phyloP scores from a whole-genome alignment of 1,140 invertebrate genomes.

The Adelges cooleyi region DNA sequence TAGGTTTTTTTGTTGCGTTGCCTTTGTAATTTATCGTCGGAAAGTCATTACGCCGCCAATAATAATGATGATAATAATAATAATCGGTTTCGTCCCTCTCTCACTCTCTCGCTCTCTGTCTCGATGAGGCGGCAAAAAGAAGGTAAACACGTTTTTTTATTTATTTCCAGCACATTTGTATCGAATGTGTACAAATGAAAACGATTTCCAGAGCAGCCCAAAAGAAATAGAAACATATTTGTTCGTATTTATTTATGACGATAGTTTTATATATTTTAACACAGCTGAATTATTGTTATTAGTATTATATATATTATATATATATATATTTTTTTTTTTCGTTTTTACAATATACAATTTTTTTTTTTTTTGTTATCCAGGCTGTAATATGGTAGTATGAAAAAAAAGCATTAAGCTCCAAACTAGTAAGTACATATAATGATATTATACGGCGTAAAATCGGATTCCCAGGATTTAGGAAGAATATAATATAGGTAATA shows the following conservation, averaged over 20 bases:
- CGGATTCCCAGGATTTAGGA: too few species aligned
- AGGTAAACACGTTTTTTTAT: constrained; percentile 21
- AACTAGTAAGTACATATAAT: too few species aligned
- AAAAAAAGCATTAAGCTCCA: too few species aligned
- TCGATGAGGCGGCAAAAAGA: constrained; percentile 27
- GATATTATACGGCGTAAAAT: too few species aligned
- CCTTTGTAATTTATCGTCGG: constrained; percentile 19
- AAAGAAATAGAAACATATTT: constrained; percentile 7
- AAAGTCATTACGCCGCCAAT: constrained; percentile 27
- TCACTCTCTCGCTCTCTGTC: too few species aligned
- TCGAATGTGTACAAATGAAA: neutral
- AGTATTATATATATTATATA: too few species aligned
- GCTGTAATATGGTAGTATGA: too few species aligned
- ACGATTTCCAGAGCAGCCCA: neutral
- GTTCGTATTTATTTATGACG: constrained; percentile 19
- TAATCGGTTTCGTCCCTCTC: constrained; percentile 26
- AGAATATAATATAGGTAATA: too few species aligned
- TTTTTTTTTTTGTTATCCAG: too few species aligned
- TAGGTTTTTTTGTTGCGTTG: constrained; percentile 21
- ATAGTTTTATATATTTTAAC: constrained; percentile 5
- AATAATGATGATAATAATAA: neutral
- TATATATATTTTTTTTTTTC: too few species aligned
- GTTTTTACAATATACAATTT: too few species aligned
- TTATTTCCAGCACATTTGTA: constrained; percentile 6
- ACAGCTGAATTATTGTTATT: neutral